Conservation (phyloP, 2,113 vertebrate genomes). For the Tiliqua scincoides region DNA sequence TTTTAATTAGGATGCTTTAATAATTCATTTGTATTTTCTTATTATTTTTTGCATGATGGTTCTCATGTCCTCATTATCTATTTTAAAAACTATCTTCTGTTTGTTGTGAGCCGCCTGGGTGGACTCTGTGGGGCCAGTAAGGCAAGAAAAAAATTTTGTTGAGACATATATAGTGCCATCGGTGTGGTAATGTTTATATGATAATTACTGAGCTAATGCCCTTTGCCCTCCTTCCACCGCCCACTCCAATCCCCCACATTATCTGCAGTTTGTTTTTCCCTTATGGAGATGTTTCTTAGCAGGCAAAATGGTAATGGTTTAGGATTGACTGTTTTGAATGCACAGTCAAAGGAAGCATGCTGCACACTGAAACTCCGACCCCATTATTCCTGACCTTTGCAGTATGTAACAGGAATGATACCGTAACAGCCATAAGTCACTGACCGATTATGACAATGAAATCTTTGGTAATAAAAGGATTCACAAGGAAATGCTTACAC, state of each 20-base stretch:
- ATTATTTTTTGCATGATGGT: too few relatives aligned
- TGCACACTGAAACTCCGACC: constrained; percentile 36
- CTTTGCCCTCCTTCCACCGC: neutral
- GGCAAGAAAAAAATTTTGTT: too few relatives aligned
- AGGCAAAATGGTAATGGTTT: neutral
- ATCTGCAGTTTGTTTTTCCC: neutral
- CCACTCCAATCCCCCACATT: neutral
- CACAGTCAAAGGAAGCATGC: constrained; percentile 2
- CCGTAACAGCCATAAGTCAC: constrained; percentile 53
- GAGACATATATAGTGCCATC: too few relatives aligned
- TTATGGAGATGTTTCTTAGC: accelerated
- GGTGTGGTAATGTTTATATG: too few relatives aligned
- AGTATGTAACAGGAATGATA: constrained; percentile 50
- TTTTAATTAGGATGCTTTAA: too few relatives aligned
- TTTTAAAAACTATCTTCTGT: too few relatives aligned
- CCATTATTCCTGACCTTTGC: constrained; percentile 53
- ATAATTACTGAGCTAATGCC: neutral
- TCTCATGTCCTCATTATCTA: too few relatives aligned
- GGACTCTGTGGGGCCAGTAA: too few relatives aligned
- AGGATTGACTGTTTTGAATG: neutral
- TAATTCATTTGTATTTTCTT: too few relatives aligned
- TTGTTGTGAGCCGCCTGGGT: too few relatives aligned
- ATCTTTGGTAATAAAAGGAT: constrained; percentile 41
- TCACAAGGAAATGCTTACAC: constrained; percentile 50
- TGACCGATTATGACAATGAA: neutral